Evolutionary conservation across 1,140 invertebrate genomes (phyloP).

Genomic region (Yoshiicerus persimilis): DNA sequence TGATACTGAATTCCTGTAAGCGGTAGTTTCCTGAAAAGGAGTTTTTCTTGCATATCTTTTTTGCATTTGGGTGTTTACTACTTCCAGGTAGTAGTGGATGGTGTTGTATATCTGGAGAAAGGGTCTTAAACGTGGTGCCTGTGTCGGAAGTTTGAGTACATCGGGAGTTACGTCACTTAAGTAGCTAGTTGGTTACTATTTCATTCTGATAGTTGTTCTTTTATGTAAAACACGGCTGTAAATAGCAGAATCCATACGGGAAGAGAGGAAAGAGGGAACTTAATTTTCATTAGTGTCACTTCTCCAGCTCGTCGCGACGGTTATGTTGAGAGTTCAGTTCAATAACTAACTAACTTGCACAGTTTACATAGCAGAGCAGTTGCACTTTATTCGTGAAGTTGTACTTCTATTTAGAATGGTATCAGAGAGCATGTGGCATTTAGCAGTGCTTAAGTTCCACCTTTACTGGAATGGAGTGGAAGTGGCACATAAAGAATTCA

Average conservation of each 20-base stretch:
- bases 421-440: too few species aligned
- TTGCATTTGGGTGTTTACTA: neutral
- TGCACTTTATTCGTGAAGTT: neutral
- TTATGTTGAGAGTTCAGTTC: neutral
- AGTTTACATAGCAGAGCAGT: neutral
- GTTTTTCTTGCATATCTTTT: neutral
- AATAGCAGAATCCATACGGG: neutral
- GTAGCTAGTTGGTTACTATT: neutral
- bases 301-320: neutral
- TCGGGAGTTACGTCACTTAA: neutral
- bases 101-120: neutral
- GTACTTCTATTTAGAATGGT: too few species aligned
- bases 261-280: neutral
- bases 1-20: too few species aligned
- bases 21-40: neutral
- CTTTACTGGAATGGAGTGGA: too few species aligned
- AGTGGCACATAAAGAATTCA: too few species aligned
- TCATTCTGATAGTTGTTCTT: neutral
- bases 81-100: neutral
- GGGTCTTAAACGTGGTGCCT: neutral
- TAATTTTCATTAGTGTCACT: conserved; percentile 18
- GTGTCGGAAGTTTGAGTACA: neutral
- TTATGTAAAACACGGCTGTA: neutral
- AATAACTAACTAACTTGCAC: neutral
- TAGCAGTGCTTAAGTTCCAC: too few species aligned